phyloP scores from a whole-genome alignment of 1,140 invertebrate genomes.

The Mercenaria mercenaria region DNA sequence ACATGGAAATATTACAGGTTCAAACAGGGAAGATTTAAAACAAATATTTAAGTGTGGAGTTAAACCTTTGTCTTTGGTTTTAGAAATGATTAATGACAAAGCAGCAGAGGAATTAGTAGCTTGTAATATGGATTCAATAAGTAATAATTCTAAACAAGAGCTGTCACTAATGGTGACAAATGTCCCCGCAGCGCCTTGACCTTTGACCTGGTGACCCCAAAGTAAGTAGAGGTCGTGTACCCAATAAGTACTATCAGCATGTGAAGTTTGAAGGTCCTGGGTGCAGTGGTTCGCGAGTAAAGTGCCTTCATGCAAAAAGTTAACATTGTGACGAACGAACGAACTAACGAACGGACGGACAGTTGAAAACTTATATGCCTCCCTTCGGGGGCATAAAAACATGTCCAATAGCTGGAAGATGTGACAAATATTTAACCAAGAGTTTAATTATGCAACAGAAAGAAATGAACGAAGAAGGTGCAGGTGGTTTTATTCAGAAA shows the following conservation, averaged over 20 bases:
- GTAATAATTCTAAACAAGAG: neutral
- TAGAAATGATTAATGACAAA: neutral
- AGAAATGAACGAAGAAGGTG: neutral
- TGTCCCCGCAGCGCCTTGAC: no score
- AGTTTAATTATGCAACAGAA: neutral
- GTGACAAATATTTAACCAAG: neutral
- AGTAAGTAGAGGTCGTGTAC: no score
- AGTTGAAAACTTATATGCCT: no score
- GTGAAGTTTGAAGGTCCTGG: no score
- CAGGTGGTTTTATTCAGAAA: slow-evolving; percentile 52
- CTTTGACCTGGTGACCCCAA: no score
- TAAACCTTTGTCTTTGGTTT: neutral
- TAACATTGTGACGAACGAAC: no score
- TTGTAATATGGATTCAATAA: neutral
- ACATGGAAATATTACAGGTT: neutral
- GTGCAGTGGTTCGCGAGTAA: no score
- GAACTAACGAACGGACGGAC: no score
- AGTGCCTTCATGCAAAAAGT: no score
- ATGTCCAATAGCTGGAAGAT: neutral
- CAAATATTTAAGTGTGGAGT: neutral
- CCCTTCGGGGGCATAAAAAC: no score
- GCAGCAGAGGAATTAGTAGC: neutral
- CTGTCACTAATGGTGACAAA: no score
- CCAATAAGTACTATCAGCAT: no score
- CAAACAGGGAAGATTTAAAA: neutral